A percentile compares a stretch with the other conserved stretches of the same genome.
These are phyloP conservation scores for Sialis lutaria DNA, from an alignment of 2,888 invertebrate species.

Conservation along the genomic window DNA sequence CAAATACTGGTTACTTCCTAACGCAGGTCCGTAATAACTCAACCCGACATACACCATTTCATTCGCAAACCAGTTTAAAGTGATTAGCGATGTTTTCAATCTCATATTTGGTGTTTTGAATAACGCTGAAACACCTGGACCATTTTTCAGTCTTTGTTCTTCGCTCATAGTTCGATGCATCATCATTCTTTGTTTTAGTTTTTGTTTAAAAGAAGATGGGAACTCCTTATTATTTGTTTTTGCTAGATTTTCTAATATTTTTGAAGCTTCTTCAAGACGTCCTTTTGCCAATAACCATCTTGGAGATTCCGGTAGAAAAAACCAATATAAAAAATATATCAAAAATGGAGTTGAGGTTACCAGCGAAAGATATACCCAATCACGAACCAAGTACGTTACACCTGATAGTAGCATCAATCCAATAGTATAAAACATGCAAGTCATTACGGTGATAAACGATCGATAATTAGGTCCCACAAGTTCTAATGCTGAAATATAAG, in stretches of 20 bases:
- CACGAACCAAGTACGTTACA: slow-evolving; percentile 67
- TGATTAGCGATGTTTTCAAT: slow-evolving; percentile 69
- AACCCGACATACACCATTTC: slow-evolving; percentile 85
- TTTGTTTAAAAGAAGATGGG: slow-evolving; percentile 52
- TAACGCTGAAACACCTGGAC: slow-evolving; percentile 43
- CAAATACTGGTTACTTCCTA: slow-evolving; percentile 75
- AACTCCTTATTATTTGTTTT: slow-evolving; percentile 58
- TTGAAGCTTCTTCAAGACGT: slow-evolving; percentile 62
- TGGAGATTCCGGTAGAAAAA: slow-evolving; percentile 79
- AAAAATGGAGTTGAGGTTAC: slow-evolving; percentile 75
- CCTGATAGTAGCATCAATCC: slow-evolving; percentile 69
- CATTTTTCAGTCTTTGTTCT: slow-evolving; percentile 27
- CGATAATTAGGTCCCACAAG: slow-evolving; percentile 81
- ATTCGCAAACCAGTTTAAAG: slow-evolving; percentile 82
- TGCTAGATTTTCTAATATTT: slow-evolving; percentile 61
- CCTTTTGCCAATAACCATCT: slow-evolving; percentile 79
- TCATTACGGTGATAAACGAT: slow-evolving; percentile 84
- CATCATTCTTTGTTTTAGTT: slow-evolving; percentile 54
- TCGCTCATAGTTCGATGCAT: slow-evolving; percentile 37
- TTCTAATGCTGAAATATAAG: slow-evolving; percentile 55
- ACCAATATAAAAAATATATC: slow-evolving; percentile 68
- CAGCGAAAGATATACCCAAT: slow-evolving; percentile 68
- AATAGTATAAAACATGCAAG: slow-evolving; percentile 77
- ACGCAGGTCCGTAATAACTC: slow-evolving; percentile 78
- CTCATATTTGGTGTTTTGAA: slow-evolving; percentile 79